phyloP scores from a whole-genome alignment of 2,113 vertebrate genomes.

The Gymnarchus niloticus region DNA sequence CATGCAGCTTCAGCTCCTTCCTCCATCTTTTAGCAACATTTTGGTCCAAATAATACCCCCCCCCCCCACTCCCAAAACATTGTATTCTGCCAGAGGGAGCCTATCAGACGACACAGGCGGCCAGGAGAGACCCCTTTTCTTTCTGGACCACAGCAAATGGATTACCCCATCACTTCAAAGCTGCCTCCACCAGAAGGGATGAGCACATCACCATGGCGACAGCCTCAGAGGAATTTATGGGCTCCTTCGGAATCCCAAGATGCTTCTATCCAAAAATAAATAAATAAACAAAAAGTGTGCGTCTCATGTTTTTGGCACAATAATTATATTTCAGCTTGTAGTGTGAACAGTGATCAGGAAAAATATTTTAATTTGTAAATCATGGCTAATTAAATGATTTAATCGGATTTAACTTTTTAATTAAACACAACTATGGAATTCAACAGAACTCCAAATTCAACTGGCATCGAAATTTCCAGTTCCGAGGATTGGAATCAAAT shows the following conservation, averaged over 20 bases:
- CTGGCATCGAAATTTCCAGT: slow-evolving; percentile 4
- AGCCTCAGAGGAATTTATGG: not conserved
- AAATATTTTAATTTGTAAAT: slow-evolving; percentile 10
- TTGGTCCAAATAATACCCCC: not conserved
- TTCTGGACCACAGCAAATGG: slow-evolving; percentile 1
- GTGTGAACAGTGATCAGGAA: not conserved
- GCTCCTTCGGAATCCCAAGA: not conserved
- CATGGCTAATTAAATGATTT: slow-evolving; percentile 20
- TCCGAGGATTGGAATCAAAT: not conserved
- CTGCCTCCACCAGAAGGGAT: not conserved
- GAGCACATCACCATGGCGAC: slow-evolving; percentile 13
- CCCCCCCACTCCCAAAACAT: not conserved
- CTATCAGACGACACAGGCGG: slow-evolving; percentile 8
- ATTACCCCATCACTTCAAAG: slow-evolving; percentile 22
- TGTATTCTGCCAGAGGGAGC: not conserved
- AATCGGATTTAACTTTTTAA: slow-evolving; percentile 21
- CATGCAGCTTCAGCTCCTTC: not conserved
- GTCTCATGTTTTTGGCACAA: not conserved
- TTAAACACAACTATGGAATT: slow-evolving; percentile 14
- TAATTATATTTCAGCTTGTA: not conserved
- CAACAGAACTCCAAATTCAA: not conserved
- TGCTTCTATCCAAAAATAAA: not conserved
- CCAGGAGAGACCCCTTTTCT: not conserved
- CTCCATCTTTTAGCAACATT: not conserved
- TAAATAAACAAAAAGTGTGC: not conserved